Evolutionary conservation across 2,888 invertebrate genomes (phyloP).

Genomic region (Tenthredo livida): DNA sequence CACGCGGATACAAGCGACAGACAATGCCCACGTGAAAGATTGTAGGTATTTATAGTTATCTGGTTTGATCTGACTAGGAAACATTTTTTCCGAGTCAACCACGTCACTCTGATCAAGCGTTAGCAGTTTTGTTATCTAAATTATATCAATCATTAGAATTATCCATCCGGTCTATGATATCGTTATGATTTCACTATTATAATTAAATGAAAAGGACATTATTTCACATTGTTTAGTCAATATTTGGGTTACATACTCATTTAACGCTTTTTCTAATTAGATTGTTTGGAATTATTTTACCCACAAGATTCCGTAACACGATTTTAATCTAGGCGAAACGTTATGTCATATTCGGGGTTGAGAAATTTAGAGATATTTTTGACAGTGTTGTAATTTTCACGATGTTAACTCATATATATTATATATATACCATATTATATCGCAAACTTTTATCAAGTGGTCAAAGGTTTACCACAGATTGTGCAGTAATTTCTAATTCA

Average conservation of each 20-base stretch:
- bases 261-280: constrained; percentile 48
- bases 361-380: constrained; percentile 43
- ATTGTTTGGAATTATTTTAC: constrained; percentile 19
- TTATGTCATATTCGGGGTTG: constrained; percentile 16
- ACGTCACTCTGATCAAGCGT: constrained; percentile 36
- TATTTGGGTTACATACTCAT: background rate
- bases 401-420: background rate
- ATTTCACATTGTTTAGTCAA: background rate
- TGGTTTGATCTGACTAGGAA: constrained; percentile 18
- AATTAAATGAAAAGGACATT: background rate
- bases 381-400: constrained; percentile 27
- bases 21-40: constrained; percentile 45
- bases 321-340: constrained; percentile 32
- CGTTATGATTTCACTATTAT: background rate
- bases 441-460: background rate
- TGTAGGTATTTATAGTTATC: constrained; percentile 45
- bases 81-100: constrained; percentile 26
- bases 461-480: constrained; percentile 40
- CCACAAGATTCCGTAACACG: constrained; percentile 36
- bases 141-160: constrained; percentile 27
- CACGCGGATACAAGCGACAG: constrained; percentile 33
- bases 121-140: constrained; percentile 8
- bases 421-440: background rate
- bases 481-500: constrained; percentile 33
- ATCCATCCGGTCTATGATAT: background rate